Evolutionary conservation across 1,140 invertebrate genomes (phyloP).

Genomic region (Pachyrhynchus sulphureomaculatus): DNA sequence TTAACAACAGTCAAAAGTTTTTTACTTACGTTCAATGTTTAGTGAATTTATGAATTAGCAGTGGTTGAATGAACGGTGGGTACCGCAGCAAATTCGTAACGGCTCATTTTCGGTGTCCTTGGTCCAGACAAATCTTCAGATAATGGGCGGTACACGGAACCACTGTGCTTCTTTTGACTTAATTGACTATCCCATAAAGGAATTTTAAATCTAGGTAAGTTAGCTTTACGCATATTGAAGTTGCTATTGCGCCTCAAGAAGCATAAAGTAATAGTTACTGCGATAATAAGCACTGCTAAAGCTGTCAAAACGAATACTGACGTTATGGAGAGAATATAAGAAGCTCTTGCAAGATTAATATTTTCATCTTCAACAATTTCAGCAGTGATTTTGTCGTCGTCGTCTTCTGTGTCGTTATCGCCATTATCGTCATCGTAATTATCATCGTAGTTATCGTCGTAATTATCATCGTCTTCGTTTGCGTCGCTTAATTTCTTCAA

Average conservation of each 20-base stretch:
- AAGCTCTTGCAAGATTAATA: conserved; percentile 31
- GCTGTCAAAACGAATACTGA: conserved; percentile 54
- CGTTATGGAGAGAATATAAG: conserved; percentile 47
- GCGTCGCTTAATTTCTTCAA: conserved; percentile 29
- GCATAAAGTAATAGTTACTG: conserved; percentile 40
- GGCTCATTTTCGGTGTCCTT: conserved; percentile 37
- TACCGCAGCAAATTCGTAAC: conserved; percentile 37
- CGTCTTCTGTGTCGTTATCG: conserved; percentile 43
- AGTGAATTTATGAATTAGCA: background rate
- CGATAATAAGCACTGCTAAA: conserved; percentile 50
- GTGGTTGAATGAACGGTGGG: conserved; percentile 30
- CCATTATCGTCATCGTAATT: conserved; percentile 45
- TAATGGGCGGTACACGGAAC: conserved; percentile 46
- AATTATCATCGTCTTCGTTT: conserved; percentile 39
- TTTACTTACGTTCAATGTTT: conserved; percentile 15
- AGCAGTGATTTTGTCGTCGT: conserved; percentile 27
- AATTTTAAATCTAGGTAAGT: conserved; percentile 45
- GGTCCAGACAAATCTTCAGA: conserved; percentile 45
- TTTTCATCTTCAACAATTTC: conserved; percentile 21
- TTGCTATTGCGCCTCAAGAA: conserved; percentile 38
- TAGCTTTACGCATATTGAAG: conserved; percentile 40
- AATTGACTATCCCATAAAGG: conserved; percentile 35
- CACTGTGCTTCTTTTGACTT: conserved; percentile 47
- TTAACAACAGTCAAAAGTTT: too few relatives aligned
- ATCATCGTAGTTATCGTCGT: conserved; percentile 44